These are phyloP conservation scores for Elegia similella DNA, from an alignment of 2,888 invertebrate species.

Conservation along the genomic window DNA sequence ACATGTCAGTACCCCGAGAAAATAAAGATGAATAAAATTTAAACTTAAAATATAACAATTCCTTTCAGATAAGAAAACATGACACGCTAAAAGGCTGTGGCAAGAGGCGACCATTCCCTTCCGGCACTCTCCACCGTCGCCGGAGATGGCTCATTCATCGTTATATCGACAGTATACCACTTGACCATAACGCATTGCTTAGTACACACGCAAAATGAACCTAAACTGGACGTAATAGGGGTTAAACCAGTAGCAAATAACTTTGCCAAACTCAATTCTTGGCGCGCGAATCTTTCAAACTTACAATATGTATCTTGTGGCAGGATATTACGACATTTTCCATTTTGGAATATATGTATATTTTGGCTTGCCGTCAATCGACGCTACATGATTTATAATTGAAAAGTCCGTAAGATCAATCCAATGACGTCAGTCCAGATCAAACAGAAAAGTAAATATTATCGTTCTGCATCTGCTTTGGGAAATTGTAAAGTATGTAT, in stretches of 20 bases:
- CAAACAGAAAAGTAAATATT: too few species aligned
- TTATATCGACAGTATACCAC: constrained; percentile 44
- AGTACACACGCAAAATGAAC: not conserved
- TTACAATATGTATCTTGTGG: constrained; percentile 14
- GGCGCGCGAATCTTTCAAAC: constrained; percentile 16
- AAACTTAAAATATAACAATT: constrained; percentile 14
- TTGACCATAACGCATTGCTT: constrained; percentile 7
- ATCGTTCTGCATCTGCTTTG: too few species aligned
- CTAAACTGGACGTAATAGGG: not conserved
- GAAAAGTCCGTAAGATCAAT: too few species aligned
- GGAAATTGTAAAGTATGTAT: too few species aligned
- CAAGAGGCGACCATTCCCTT: constrained; percentile 41
- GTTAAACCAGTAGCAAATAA: not conserved
- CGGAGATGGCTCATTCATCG: constrained; percentile 69
- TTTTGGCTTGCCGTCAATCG: constrained; percentile 6
- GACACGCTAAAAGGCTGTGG: constrained; percentile 54
- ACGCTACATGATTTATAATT: not conserved
- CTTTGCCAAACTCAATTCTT: constrained; percentile 12
- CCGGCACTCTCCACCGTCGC: constrained; percentile 54
- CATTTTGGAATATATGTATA: not conserved
- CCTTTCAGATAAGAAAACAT: constrained; percentile 38
- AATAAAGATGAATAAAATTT: not conserved
- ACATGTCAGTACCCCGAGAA: not conserved
- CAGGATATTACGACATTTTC: constrained; percentile 9
- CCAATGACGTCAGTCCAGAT: too few species aligned